phyloP scores from a whole-genome alignment of 2,797 vertebrate genomes.

The Amphiprion clarkii region DNA sequence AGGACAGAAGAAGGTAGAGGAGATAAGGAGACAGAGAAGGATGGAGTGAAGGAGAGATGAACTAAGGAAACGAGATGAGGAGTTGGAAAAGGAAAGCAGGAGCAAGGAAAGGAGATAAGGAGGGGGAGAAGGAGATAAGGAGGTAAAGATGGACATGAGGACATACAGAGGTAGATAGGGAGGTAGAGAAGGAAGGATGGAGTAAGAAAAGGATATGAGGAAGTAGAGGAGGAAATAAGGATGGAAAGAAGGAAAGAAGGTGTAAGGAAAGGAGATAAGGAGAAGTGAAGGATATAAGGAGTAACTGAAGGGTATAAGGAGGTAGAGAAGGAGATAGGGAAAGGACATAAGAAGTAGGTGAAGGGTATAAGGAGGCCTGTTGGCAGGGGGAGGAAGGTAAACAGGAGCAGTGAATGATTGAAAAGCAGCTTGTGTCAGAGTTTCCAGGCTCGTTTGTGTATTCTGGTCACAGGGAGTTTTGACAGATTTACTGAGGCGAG shows the following conservation, averaged over 20 bases:
- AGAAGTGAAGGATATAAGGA: not conserved
- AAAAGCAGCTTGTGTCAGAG: constrained; percentile 48
- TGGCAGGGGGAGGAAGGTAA: not conserved
- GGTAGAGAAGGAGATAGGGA: not conserved
- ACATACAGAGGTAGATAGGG: too few relatives aligned
- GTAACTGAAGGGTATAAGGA: not conserved
- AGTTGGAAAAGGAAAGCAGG: too few relatives aligned
- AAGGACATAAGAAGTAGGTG: too few relatives aligned
- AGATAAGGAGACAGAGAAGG: not conserved
- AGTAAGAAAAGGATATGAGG: not conserved
- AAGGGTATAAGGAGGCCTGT: not conserved
- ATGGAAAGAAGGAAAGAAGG: too few relatives aligned
- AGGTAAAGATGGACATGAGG: too few relatives aligned
- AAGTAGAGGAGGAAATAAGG: not conserved
- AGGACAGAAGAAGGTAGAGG: not conserved
- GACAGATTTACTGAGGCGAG: constrained; percentile 41
- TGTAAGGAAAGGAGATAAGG: too few relatives aligned
- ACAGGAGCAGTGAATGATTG: constrained; percentile 54
- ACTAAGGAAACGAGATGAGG: too few relatives aligned
- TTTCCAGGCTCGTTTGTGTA: constrained; percentile 23
- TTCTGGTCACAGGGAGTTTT: constrained; percentile 29
- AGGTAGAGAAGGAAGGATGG: too few relatives aligned
- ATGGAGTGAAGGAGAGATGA: too few relatives aligned
- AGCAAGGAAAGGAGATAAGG: too few relatives aligned
- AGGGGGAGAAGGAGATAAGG: too few relatives aligned